phyloP scores from a whole-genome alignment of 2,113 vertebrate species.

The Psephotus haematonotus region DNA sequence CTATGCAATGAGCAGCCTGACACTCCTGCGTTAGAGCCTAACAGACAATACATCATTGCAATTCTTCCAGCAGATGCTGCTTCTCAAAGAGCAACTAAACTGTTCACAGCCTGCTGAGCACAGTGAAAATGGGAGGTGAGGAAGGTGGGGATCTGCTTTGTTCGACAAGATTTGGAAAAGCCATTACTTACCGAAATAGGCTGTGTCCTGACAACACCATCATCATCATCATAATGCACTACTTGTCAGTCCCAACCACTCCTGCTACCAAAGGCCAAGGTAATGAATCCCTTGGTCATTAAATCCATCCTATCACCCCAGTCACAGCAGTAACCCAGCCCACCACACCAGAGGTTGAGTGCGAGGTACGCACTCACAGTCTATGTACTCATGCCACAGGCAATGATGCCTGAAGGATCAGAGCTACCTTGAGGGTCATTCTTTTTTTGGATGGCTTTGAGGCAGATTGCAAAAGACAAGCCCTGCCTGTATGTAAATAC shows the following conservation, averaged over 20 bases:
- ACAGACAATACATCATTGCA: neutral
- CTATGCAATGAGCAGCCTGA: neutral
- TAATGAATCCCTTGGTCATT: neutral
- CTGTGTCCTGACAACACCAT: neutral
- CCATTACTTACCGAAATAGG: neutral
- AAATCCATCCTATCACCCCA: neutral
- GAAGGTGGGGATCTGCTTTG: neutral
- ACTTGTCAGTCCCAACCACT: neutral
- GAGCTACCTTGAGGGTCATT: neutral
- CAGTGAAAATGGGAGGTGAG: neutral
- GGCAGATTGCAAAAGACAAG: constrained; percentile 37
- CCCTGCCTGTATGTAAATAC: constrained; percentile 53
- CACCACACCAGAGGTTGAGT: neutral
- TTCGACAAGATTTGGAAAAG: neutral
- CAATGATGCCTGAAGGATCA: neutral
- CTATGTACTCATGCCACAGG: neutral
- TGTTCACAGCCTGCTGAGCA: neutral
- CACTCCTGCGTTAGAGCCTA: neutral
- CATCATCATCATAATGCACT: neutral
- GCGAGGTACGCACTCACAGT: neutral
- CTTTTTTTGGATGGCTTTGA: constrained; percentile 24
- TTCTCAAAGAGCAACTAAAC: neutral
- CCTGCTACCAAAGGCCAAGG: accelerated
- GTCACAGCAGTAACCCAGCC: neutral
- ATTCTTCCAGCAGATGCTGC: neutral